A percentile compares a stretch with the other conserved stretches of the same genome.
These are phyloP conservation scores for Bombus affinis DNA, from an alignment of 1,140 invertebrate species.

Conservation along the genomic window DNA sequence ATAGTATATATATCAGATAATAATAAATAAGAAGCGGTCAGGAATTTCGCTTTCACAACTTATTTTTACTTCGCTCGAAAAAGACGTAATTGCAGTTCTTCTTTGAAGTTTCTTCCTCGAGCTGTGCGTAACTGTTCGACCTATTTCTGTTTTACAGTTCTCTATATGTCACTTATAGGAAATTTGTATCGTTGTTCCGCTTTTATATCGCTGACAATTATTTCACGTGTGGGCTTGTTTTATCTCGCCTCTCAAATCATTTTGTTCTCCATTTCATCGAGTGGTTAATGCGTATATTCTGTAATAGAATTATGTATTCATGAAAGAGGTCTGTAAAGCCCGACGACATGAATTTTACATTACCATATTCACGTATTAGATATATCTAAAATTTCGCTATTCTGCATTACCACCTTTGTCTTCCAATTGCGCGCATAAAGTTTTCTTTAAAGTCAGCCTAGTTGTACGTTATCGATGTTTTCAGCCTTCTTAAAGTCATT, in stretches of 20 bases:
- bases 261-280: background rate
- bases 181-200: background rate
- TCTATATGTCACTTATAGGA: background rate
- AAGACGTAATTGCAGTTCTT: background rate
- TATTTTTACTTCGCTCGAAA: background rate
- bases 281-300: conserved; percentile 30
- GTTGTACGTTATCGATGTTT: background rate
- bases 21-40: too few relatives aligned
- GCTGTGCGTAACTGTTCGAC: background rate
- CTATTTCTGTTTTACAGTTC: background rate
- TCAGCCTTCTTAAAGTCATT: background rate
- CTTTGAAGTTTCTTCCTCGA: background rate
- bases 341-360: conserved; percentile 39
- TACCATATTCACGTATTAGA: conserved; percentile 34
- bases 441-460: background rate
- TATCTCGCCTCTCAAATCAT: background rate
- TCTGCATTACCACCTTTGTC: background rate
- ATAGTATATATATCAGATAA: conserved; percentile 18
- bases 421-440: background rate
- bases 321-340: conserved; percentile 24
- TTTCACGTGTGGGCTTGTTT: background rate
- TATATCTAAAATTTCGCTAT: conserved; percentile 33
- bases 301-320: conserved; percentile 44
- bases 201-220: background rate
- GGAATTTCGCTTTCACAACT: conserved; percentile 16